Evolutionary conservation across 2,797 vertebrate species (phyloP), one percentile per base, ranked within the genome.

Genomic region (Vireo griseus): DNA sequence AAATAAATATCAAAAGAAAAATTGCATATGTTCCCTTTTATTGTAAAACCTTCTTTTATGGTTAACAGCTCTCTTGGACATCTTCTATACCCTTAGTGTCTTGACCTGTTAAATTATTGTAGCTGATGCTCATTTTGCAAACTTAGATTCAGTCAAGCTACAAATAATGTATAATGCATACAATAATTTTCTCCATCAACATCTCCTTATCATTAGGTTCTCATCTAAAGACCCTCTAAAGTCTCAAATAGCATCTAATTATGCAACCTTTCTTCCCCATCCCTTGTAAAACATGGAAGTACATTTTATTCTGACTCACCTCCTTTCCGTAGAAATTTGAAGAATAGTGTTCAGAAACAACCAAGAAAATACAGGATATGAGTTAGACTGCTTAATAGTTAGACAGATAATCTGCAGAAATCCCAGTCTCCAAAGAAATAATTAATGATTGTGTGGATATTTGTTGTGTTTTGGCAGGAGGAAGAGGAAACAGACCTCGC

Each of bases 401-500:
- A 33, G 39, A 52, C 28, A 37, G 40, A 26, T 84, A 73, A 63
- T 55, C 65, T 81, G 44, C 18, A 42, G 28, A 86, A 86, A 57
- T 61, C n/a, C 57, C 62, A 86, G n/a, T 47, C 19, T 84, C 44
- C 31, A 68, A 78, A 78, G 20, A 91, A 92, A 39, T 40, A 65
- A 35, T 31, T 77, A 35, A 65, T 57, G 45, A 39, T 39, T 75
- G 7, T 55, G 35, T 77, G 48, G 31, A 16, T 92, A 51, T 94
- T 77, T 88, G 16, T 92, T 95, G 39, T 96, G 45, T 93, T 94
- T 89, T 10, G 57, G 40, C 88, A 99, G 99, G 98, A 98, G 45
- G 98, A 99, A 17, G 99, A 99, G 96, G 98, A 99, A 67, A 97
- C 26, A 65, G 99, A 99, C 92, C 97, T 98, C 75, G 99, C 99